These are phyloP conservation scores for human (Homo sapiens) DNA, from an alignment of 2,113 vertebrate species.

Conservation along the genomic window DNA sequence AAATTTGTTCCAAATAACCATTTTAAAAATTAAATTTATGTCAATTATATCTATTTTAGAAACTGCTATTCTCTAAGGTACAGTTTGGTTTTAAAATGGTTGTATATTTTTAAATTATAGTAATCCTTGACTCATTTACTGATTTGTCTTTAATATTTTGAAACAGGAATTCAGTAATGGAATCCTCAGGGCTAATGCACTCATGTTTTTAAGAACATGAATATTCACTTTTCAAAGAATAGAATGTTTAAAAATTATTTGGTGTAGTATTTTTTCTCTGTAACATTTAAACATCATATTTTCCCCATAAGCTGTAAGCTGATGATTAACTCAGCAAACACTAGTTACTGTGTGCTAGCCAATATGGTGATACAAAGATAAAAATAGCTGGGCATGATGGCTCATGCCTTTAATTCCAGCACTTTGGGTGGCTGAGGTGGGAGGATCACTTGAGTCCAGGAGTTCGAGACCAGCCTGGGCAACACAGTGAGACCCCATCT, in stretches of 20 bases:
- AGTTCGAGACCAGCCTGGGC: too few species aligned
- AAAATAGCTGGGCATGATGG: neutral
- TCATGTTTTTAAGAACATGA: neutral
- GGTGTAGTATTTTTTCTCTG: neutral
- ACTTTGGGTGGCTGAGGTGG: too few species aligned
- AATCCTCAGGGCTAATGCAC: neutral
- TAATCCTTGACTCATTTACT: neutral
- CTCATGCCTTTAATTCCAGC: too few species aligned
- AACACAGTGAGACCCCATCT: too few species aligned
- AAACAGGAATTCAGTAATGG: slow-evolving; percentile 25
- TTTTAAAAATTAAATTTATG: neutral
- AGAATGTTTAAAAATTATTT: slow-evolving; percentile 29
- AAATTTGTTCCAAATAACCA: slow-evolving; percentile 1
- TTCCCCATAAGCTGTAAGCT: neutral
- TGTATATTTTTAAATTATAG: neutral
- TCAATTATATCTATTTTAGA: slow-evolving; percentile 14
- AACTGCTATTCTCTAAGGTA: neutral
- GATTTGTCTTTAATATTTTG: slow-evolving; percentile 48
- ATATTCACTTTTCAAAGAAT: slow-evolving; percentile 17
- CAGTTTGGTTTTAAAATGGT: slow-evolving; percentile 23
- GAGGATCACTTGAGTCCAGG: too few species aligned
- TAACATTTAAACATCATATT: neutral
- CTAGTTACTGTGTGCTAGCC: neutral
- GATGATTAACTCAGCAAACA: slow-evolving; percentile 6
- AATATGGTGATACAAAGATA: neutral